Percentiles rank a stretch among this genome's conserved stretches.
Conservation (phyloP, 2,113 vertebrate genomes). For the Callithrix jacchus region DNA sequence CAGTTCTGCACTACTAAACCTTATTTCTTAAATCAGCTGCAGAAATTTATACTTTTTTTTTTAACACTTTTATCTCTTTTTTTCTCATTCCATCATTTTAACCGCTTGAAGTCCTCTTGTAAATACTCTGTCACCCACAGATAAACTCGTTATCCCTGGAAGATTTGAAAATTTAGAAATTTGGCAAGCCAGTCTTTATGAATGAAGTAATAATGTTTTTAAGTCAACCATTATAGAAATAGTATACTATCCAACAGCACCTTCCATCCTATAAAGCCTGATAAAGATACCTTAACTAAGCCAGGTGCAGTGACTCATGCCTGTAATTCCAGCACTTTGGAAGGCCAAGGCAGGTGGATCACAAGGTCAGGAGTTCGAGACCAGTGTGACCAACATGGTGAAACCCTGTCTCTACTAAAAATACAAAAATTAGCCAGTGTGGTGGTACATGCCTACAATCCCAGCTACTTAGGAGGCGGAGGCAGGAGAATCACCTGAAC, state of each 20-base stretch:
- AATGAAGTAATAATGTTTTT: background rate
- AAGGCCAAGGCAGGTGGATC: no score
- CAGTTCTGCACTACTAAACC: background rate
- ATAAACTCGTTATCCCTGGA: background rate
- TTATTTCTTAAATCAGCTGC: background rate
- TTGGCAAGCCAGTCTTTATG: background rate
- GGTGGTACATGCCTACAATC: no score
- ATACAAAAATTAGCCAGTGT: no score
- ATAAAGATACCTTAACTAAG: background rate
- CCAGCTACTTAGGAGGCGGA: no score
- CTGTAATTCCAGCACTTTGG: no score
- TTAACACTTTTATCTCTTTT: background rate
- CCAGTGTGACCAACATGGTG: no score
- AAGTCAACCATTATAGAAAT: background rate
- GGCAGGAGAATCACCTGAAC: no score
- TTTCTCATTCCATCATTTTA: constrained; percentile 19
- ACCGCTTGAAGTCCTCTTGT: background rate
- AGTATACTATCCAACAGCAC: background rate
- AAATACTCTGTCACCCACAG: background rate
- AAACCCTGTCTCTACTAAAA: no score
- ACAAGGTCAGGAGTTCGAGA: no score
- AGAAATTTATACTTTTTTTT: background rate
- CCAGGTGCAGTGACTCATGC: no score
- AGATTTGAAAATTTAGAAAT: background rate
- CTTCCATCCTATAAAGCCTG: background rate